Evolutionary conservation across 2,113 vertebrate genomes (phyloP), one percentile per base, ranked within the genome.

Genomic region (Thermophis baileyi): DNA sequence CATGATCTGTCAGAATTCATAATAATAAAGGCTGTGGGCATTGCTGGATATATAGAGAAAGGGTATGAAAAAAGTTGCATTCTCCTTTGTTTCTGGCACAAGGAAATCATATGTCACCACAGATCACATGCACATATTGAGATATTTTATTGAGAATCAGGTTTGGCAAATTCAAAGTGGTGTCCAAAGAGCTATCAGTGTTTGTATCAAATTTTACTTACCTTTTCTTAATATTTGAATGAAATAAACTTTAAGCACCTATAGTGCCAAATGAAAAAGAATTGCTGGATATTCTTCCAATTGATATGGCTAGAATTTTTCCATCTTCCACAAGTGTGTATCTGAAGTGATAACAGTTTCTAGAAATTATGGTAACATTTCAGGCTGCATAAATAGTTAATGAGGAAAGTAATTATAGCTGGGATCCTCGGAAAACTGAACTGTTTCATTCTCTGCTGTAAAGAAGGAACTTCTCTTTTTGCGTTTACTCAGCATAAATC

Each of bases 401-500:
- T 69, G 35, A 35, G 74, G 35, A 85, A 93, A 91, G 95, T 20
- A 0, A 0, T 11, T 46, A 60, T 63, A 90, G 22, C 1, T 87
- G 88, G 35, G 7, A 93, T n/a, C 54, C 88, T 18, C 88, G 47
- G 22, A n/a, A 93, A 30, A 24, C 6, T 60, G 46, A 50, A 93
- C 91, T 30, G 24, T 91, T 94, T 88, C 51, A 85, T 12, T 94
- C 27, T 94, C 87, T 81, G 50, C 74, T n/a, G 53, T 93, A 91
- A 8, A 87, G 54, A 87, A 95, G 90, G 53, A 85, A 94, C 91
- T 93, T 95, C 88, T 49, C 2, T 90, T 0, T 22, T 90, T 22
- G 57, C 51, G 89, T 88, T 95, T 95, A 86, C 92, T 93, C 69
- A 93, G 40, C 9, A 2, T 87, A 85, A 93, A 87, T 46, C 89